phyloP scores from a whole-genome alignment of 2,888 invertebrate species.

The Prosopocoilus inquinatus region DNA sequence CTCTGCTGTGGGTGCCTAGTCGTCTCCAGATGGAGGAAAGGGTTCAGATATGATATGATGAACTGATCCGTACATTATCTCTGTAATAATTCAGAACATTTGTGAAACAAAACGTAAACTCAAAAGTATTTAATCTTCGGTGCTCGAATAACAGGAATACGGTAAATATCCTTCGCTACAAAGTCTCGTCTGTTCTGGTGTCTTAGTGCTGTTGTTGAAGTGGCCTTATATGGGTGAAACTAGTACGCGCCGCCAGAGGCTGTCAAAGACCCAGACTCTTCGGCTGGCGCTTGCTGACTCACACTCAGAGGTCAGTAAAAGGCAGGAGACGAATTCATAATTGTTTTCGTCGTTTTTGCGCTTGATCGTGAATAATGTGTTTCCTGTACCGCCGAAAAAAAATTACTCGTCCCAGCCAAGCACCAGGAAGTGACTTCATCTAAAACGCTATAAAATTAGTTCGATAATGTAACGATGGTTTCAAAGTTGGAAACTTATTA shows the following conservation, averaged over 20 bases:
- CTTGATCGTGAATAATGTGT: background rate
- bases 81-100: no score
- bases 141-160: background rate
- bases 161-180: slow-evolving; percentile 1
- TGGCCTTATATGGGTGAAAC: slow-evolving; percentile 7
- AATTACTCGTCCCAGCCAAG: no score
- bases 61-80: no score
- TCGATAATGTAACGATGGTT: no score
- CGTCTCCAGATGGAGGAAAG: no score
- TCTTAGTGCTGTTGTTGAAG: slow-evolving; percentile 3
- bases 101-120: no score
- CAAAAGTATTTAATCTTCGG: no score
- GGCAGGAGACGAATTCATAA: background rate
- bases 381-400: background rate
- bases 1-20: no score
- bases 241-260: slow-evolving; percentile 17
- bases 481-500: no score
- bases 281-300: slow-evolving; percentile 17
- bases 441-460: no score
- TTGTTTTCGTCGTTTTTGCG: slow-evolving; percentile 1
- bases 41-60: no score
- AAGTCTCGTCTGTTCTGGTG: background rate
- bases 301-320: slow-evolving; percentile 9
- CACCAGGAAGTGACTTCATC: no score
- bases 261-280: slow-evolving; percentile 17